Conservation (phyloP, 2,888 invertebrate genomes). For the Prenolepis imparis region DNA sequence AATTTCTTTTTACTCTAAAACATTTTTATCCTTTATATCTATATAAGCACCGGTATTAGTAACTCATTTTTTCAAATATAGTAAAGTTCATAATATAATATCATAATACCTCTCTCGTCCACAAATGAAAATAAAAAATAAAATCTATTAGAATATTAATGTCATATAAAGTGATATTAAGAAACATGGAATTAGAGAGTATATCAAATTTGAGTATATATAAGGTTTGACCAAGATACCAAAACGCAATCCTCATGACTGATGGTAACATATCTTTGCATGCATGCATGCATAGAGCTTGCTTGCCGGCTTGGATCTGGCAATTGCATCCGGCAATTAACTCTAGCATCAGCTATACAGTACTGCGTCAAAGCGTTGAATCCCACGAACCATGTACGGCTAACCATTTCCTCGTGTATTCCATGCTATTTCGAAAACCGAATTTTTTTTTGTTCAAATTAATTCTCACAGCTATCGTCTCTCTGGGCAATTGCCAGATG, state of each 20-base stretch:
- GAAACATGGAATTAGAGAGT: background rate
- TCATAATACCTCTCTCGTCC: background rate
- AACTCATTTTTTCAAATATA: background rate
- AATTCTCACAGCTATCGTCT: background rate
- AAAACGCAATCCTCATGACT: constrained; percentile 16
- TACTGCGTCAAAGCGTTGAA: constrained; percentile 27
- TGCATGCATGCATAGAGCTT: constrained; percentile 1
- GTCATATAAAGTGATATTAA: background rate
- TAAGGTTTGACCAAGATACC: background rate
- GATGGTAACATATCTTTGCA: constrained; percentile 4
- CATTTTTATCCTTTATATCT: background rate
- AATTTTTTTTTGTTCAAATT: constrained; percentile 21
- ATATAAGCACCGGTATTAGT: background rate
- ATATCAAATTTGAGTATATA: background rate
- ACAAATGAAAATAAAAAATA: constrained; percentile 11
- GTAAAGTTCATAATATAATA: background rate
- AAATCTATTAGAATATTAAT: background rate
- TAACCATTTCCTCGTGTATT: constrained; percentile 28
- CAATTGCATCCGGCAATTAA: constrained; percentile 43
- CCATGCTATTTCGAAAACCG: background rate
- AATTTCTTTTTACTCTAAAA: no score
- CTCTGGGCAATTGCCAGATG: constrained; percentile 7
- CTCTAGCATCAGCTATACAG: constrained; percentile 35
- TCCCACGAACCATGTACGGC: constrained; percentile 16
- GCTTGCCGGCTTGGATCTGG: constrained; percentile 3